Percentiles rank a stretch among this genome's conserved stretches.
These are phyloP conservation scores for Cephalopterus ornatus DNA, from an alignment of 2,113 vertebrate genomes.

Conservation along the genomic window DNA sequence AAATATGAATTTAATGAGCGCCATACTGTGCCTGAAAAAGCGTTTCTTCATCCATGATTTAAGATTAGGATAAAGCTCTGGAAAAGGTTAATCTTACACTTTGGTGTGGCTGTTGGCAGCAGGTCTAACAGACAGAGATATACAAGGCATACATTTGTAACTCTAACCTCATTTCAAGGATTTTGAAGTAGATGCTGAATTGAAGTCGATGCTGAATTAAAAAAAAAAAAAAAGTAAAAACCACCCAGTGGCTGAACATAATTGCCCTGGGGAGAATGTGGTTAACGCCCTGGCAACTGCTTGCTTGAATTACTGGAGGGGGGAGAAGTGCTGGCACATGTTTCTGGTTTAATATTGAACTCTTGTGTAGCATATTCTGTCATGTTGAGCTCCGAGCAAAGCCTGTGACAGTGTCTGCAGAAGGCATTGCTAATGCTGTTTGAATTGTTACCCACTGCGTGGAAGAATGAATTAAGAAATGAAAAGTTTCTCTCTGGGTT, in stretches of 20 bases:
- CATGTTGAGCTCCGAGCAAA: not conserved
- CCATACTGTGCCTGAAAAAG: not conserved
- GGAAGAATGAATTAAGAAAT: not conserved
- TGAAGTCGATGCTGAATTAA: not conserved
- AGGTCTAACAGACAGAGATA: not conserved
- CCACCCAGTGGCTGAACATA: not conserved
- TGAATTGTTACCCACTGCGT: not conserved
- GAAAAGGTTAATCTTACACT: not conserved
- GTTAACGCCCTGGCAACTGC: not conserved
- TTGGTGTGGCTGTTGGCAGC: not conserved
- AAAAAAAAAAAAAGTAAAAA: not conserved
- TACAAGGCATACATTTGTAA: not conserved
- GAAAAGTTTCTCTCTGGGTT: not conserved
- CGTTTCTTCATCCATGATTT: not conserved
- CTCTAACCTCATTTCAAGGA: not conserved
- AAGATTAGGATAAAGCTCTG: not conserved
- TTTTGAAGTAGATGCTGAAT: not conserved
- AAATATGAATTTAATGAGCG: not conserved
- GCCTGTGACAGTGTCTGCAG: not conserved
- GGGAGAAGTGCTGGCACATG: not conserved
- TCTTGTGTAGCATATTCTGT: not conserved
- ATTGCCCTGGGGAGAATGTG: not conserved
- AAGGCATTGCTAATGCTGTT: not conserved
- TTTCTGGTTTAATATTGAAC: not conserved
- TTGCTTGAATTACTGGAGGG: not conserved